Evolutionary conservation across 2,888 invertebrate genomes (phyloP), one percentile per base, ranked within the genome.

Genomic region (Graphium colonna): DNA sequence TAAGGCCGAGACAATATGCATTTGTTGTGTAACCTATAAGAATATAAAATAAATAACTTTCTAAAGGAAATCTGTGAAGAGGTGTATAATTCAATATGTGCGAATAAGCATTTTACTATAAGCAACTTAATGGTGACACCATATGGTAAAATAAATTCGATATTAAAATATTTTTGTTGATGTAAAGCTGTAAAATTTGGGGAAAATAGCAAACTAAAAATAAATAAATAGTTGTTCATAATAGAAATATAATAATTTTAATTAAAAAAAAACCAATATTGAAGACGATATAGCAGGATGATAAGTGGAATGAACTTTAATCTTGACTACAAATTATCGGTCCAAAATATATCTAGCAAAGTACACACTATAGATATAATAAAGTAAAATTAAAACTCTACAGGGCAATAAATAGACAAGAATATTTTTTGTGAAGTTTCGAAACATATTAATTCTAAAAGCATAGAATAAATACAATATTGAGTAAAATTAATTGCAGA

Each of bases 361-460:
- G 31, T 31, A 31, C 8, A 31, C 9, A 9, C 10, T 7, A 9
- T 31, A 31, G 5, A 10, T 9, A 31, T 5, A 2, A 9, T 9
- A 31, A 31, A 31, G 31, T 10, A 31, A 31, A 31, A 31, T 31
- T 9, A 31, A 31, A 31, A 7, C 8, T 31, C 31, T 31, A 31
- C 31, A 7, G 1, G 8, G 8, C 8, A 31, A 31, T 26, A 7
- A 26, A 26, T 10, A 9, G 8, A 9, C 31, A 31, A 31, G 1
- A 31, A 31, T 31, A 31, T 26, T 26, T n/a, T n/a, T n/a, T n/a
- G n/a, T 21, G 5, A 21, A 21, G 21, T 21, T 21, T 21, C 8
- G 31, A 31, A 31, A 7, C 8, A 31, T 10, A 31, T 1, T 31
- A 4, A 4, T 13, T 39, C 13, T 69, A 72, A 72, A 75, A 65